A percentile compares a stretch with the other conserved stretches of the same genome.
Conservation (phyloP, 2,888 invertebrate genomes). For the Amphipyra berbera region DNA sequence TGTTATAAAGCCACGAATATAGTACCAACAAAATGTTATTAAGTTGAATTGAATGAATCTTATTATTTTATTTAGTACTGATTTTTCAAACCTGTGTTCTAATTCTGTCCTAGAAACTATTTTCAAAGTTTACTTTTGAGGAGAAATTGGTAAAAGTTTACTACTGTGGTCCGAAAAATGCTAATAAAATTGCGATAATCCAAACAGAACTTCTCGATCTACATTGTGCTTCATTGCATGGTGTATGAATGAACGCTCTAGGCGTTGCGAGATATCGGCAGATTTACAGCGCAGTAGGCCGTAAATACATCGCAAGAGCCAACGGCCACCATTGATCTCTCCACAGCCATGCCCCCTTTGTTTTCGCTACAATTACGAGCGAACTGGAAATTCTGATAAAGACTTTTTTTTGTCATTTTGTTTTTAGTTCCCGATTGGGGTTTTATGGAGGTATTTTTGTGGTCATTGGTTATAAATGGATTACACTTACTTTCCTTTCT, state of each 20-base stretch:
- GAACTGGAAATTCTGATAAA: slow-evolving; percentile 56
- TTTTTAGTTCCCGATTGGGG: slow-evolving; percentile 34
- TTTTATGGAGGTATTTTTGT: slow-evolving; percentile 36
- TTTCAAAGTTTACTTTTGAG: too few species aligned
- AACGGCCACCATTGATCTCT: slow-evolving; percentile 76
- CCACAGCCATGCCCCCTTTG: slow-evolving; percentile 54
- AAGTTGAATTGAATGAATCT: too few species aligned
- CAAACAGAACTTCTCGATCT: background rate
- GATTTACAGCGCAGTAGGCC: slow-evolving; percentile 83
- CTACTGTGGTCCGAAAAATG: too few species aligned
- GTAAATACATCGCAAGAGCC: slow-evolving; percentile 74
- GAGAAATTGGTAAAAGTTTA: too few species aligned
- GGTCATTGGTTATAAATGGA: slow-evolving; percentile 17
- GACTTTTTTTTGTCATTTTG: slow-evolving; percentile 38
- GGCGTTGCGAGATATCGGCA: slow-evolving; percentile 75
- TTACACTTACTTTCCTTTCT: background rate
- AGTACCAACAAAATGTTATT: too few species aligned
- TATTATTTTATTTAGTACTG: too few species aligned
- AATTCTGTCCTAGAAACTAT: too few species aligned
- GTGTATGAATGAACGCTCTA: slow-evolving; percentile 50
- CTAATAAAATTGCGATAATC: background rate
- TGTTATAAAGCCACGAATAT: too few species aligned
- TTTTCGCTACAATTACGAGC: slow-evolving; percentile 52
- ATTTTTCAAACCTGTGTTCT: too few species aligned
- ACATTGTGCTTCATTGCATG: slow-evolving; percentile 7